Evolutionary conservation across 2,113 vertebrate species (phyloP), one percentile per base, ranked within the genome.

Genomic region (Nematolebias whitei): DNA sequence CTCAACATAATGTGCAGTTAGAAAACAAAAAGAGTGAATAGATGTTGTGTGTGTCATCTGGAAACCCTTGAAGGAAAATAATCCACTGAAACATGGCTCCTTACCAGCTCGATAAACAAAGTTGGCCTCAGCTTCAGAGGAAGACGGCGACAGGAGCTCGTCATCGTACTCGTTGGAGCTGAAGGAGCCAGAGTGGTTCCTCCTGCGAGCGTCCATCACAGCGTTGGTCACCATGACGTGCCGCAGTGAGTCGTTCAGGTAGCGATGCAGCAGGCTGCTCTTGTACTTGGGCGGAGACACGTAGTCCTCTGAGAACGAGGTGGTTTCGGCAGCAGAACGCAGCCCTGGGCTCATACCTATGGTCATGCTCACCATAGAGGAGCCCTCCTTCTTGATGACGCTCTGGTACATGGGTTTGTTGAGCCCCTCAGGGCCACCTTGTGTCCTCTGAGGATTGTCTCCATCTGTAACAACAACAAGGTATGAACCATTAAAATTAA

Each of bases 151-250:
- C 54, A 98, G 96, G 76, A 98, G 83, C 58, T 99, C 97, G 59
- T 99, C 97, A 58, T 99, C 97, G 78, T 98, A 99, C 92, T 99
- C 97, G 47, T 99, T 99, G 89, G 97, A 99, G 90, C 97, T 99
- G 93, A 98, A 99, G 55, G 97, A 99, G 73, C 97, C 97, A 0
- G 97, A 99, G 92, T 99, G 97, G 93, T 96, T 98, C 87, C 97
- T 95, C 86, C 94, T 95, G 84, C 97, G 95, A 19, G 94, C 94
- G 68, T 96, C 96, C 90, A 95, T 94, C 90, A 97, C 94, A 18
- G 94, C 94, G 22, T 96, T 96, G 73, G 95, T 94, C 85, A 94
- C 96, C 96, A 98, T 99, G 90, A 98, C 97, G 14, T 98, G 96
- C 71, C 95, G 95, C 91, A 99, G 90, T 8, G 97, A 99, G 95